Base-by-base conservation (phyloP, 2,797 vertebrate species). In the Propithecus deckenii region DNA sequence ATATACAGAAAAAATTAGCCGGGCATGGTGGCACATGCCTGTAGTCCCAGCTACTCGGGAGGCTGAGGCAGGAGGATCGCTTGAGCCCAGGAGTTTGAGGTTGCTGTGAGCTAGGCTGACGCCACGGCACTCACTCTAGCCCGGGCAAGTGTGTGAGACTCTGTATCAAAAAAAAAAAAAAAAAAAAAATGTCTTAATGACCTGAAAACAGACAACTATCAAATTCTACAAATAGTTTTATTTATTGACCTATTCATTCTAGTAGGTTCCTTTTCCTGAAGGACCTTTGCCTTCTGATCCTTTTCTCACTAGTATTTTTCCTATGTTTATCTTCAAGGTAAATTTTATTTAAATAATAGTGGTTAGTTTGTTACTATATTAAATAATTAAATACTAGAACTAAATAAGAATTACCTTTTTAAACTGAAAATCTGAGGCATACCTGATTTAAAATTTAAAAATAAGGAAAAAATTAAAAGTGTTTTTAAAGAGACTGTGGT, bases 141-240 rank as follows among this genome's bases (percentile, higher is more conserved):
- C 35, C 35, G 35, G 35, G 35, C 35, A 35, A 35, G 35, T 2
- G 35, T 2, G 35, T 35, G 35, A 35, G 35, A 35, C 35, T 35
- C 35, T 35, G 35, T 35, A 2, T 35, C 35, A 35, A 35, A 35
- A 35, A 35, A 35, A 35, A 35, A 35, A 35, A 35, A 35, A 35
- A 35, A 35, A 35, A 35, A 89, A 94, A 97, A 96, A 97, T 95
- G 87, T 55, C 76, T 89, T 92, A 95, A 71, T 92, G 84, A 86
- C 75, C 52, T 94, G 71, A 97, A 88, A 86, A 89, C 84, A 95
- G 65, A 84, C 72, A 79, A 30, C 79, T 65, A 38, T 32, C 48
- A 46, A 61, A 52, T 93, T 89, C 79, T 93, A 35, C 88, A 93
- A 69, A 83, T 81, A 90, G 80, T 89, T 90, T 92, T 94, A 59